Percentiles rank a stretch among this genome's conserved stretches.
These are phyloP conservation scores for Catharus ustulatus DNA, from an alignment of 2,797 vertebrate species.

Conservation along the genomic window DNA sequence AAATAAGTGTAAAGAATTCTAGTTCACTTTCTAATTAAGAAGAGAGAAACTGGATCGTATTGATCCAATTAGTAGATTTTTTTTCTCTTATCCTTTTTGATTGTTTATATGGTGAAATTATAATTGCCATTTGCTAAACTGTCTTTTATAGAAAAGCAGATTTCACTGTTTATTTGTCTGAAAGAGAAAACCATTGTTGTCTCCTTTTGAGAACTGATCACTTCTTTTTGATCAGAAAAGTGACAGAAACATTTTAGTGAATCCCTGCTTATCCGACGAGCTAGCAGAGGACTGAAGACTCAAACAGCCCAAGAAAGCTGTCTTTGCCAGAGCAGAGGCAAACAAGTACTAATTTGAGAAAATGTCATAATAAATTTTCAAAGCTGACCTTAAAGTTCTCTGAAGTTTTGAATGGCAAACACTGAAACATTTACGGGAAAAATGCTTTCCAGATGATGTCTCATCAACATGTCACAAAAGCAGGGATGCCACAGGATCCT, in stretches of 20 bases:
- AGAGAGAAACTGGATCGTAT: conserved; percentile 1
- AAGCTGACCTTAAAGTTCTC: background rate
- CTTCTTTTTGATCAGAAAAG: conserved; percentile 3
- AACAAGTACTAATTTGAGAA: background rate
- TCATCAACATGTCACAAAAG: background rate
- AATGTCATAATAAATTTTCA: conserved; percentile 14
- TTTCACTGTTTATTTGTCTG: background rate
- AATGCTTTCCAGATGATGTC: background rate
- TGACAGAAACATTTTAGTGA: conserved; percentile 13
- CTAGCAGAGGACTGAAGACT: background rate
- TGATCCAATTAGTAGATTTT: background rate
- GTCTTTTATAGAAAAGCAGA: background rate
- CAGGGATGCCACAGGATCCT: background rate
- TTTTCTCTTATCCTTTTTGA: background rate
- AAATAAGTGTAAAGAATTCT: background rate
- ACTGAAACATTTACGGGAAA: background rate
- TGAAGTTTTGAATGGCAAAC: background rate
- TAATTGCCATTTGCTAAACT: background rate
- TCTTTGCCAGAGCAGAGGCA: background rate
- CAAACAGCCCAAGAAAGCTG: background rate
- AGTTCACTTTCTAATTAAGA: background rate
- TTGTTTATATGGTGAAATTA: background rate
- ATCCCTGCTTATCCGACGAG: background rate
- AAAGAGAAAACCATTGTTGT: background rate
- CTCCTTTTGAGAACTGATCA: background rate